These are phyloP conservation scores for Sorex fumeus DNA, from an alignment of 2,113 vertebrate genomes.

Conservation along the genomic window DNA sequence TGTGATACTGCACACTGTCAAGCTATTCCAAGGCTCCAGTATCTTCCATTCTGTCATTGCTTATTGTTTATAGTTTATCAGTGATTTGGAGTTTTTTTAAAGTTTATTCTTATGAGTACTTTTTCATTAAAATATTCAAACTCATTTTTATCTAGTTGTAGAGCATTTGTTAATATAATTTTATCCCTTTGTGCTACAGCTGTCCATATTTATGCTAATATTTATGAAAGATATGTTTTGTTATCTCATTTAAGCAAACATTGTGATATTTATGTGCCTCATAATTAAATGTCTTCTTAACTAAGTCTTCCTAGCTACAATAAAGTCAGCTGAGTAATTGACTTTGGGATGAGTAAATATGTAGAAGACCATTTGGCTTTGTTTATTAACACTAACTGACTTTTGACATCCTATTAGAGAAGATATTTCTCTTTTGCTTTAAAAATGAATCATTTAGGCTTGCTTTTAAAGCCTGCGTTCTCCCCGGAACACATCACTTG, in stretches of 20 bases:
- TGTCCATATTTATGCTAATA: neutral
- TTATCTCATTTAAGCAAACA: slow-evolving; percentile 46
- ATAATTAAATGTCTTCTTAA: slow-evolving; percentile 70
- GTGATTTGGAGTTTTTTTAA: neutral
- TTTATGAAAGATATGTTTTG: slow-evolving; percentile 39
- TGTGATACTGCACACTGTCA: rapidly evolving
- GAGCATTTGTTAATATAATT: slow-evolving; percentile 55
- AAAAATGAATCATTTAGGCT: neutral
- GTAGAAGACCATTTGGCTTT: neutral
- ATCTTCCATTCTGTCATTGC: neutral
- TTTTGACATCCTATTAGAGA: slow-evolving; percentile 8
- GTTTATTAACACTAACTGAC: slow-evolving; percentile 50
- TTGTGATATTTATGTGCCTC: neutral
- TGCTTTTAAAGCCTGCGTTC: no score
- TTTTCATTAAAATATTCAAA: slow-evolving; percentile 43
- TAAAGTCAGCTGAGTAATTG: slow-evolving; percentile 39
- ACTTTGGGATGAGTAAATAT: neutral
- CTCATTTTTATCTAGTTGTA: slow-evolving; percentile 52
- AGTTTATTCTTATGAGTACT: neutral
- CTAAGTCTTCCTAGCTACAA: neutral
- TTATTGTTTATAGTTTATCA: neutral
- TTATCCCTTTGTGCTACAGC: slow-evolving; percentile 24
- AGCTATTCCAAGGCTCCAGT: neutral
- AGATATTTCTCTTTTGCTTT: slow-evolving; percentile 2
- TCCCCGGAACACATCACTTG: no score